Base-by-base conservation (phyloP, 2,797 vertebrate species). In the Peromyscus attwateri region DNA sequence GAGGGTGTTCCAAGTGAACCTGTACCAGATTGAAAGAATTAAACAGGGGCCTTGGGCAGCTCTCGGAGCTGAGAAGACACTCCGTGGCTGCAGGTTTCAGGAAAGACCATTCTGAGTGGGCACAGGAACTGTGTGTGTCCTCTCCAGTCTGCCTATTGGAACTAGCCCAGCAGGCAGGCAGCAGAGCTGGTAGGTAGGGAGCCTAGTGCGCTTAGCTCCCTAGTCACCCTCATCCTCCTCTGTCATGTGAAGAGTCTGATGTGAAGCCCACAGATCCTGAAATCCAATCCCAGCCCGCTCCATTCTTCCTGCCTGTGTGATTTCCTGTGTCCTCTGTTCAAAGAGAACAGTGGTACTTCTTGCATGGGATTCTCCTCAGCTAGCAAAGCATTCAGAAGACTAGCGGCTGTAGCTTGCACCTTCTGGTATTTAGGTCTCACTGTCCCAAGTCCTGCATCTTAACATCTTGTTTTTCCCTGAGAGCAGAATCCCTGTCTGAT, bases 321-420 rank as follows among this genome's bases (percentile, higher is more conserved):
- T 29, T 82, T 71, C 37, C 1, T 29, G n/a, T 91, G n/a, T 66
- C 82, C 66, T 73, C 60, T 76, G 37, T 60, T 27, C 55, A 46
- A 0, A 92, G 13, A 73, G 66, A 23, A 57, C 34, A 23, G 57
- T 31, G 40, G 80, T 37, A 64, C 40, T 52, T 77, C n/a, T 40
- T 19, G 0, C 31, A 12, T 11, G 31, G 71, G 49, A 40, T 49
- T 87, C 73, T 85, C 9, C 1, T 85, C 40, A 64, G 40, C 57
- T 11, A 77, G 21, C 82, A 95, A 85, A 93, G 37, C 19, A n/a
- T 91, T 88, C 25, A 49, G 23, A 95, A 64, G 40, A 37, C 21
- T n/a, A 85, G 62, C 71, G 70, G 31, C 10, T 95, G 79, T 83
- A 70, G 37, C 37, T 34, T 19, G 17, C 46, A 29, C 37, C 34